phyloP scores from a whole-genome alignment of 2,888 invertebrate species.

The Lochmaea capreae region DNA sequence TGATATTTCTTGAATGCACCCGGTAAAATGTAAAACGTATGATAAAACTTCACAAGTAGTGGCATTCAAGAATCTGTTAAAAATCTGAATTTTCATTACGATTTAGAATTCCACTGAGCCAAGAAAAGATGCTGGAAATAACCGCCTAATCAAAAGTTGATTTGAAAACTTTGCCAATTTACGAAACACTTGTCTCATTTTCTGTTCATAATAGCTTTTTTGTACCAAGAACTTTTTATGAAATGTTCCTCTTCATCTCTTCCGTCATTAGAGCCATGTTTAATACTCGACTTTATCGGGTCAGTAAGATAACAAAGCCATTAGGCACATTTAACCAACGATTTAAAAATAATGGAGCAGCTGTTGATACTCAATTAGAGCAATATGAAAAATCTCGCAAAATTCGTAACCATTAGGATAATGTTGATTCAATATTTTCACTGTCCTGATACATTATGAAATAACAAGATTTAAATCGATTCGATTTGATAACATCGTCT shows the following conservation, averaged over 20 bases:
- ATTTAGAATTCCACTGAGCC: constrained; percentile 8
- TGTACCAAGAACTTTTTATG: constrained; percentile 2
- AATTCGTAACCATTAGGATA: too few relatives aligned
- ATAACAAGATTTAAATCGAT: too few relatives aligned
- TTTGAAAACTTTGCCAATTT: constrained; percentile 34
- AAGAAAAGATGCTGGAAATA: constrained; percentile 22
- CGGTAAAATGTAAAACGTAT: neutral
- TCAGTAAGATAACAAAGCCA: neutral
- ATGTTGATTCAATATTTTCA: too few relatives aligned
- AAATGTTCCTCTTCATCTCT: neutral
- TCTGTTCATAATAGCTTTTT: constrained; percentile 32
- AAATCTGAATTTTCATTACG: constrained; percentile 27
- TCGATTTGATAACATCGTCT: too few relatives aligned
- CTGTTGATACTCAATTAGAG: too few relatives aligned
- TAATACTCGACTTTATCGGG: neutral
- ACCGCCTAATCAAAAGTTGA: constrained; percentile 36
- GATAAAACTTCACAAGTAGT: neutral
- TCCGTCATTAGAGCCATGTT: neutral
- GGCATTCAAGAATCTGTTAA: constrained; percentile 2
- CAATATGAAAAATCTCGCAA: too few relatives aligned
- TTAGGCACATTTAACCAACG: too few relatives aligned
- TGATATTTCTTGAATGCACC: neutral
- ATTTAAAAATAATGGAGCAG: too few relatives aligned
- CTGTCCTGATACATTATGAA: too few relatives aligned
- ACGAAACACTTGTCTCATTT: constrained; percentile 33